Evolutionary conservation across 2,888 invertebrate species (phyloP).

Genomic region (Unio pictorum): DNA sequence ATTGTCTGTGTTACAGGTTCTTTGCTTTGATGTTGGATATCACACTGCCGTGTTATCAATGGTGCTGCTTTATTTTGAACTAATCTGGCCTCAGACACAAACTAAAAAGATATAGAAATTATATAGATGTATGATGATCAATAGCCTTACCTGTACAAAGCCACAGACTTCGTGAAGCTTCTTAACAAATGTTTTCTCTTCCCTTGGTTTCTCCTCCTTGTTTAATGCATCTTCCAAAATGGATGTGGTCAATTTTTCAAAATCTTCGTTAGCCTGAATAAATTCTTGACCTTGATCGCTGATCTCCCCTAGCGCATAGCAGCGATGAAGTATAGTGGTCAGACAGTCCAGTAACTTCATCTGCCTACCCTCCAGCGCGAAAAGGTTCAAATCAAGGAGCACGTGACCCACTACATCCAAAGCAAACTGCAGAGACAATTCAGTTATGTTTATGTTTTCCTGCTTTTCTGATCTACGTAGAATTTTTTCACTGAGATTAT

Average conservation of each 20-base stretch:
- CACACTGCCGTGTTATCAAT: no score
- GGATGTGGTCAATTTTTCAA: slow-evolving; percentile 33
- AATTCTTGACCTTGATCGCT: slow-evolving; percentile 36
- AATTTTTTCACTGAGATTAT: slow-evolving; percentile 40
- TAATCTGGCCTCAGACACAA: no score
- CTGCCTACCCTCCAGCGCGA: slow-evolving; percentile 42
- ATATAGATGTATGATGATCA: no score
- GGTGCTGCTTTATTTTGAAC: no score
- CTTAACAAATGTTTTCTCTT: slow-evolving; percentile 39
- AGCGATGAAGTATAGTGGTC: slow-evolving; percentile 46
- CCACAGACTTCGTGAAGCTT: slow-evolving; percentile 47
- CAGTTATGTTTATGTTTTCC: slow-evolving; percentile 33
- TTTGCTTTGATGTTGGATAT: no score
- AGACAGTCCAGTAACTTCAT: slow-evolving; percentile 35
- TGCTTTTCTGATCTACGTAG: slow-evolving; percentile 6
- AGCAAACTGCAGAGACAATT: slow-evolving; percentile 39
- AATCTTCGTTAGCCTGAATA: slow-evolving; percentile 21
- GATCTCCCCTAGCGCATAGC: slow-evolving; percentile 44
- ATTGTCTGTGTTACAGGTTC: no score
- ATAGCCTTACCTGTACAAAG: slow-evolving; percentile 28
- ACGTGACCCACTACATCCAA: slow-evolving; percentile 52
- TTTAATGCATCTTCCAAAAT: slow-evolving; percentile 39
- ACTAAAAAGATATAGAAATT: no score
- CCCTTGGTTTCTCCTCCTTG: slow-evolving; percentile 21
- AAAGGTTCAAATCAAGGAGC: slow-evolving; percentile 42